Conservation (phyloP, 2,888 invertebrate species). For the Leptarthrus brevirostris region DNA sequence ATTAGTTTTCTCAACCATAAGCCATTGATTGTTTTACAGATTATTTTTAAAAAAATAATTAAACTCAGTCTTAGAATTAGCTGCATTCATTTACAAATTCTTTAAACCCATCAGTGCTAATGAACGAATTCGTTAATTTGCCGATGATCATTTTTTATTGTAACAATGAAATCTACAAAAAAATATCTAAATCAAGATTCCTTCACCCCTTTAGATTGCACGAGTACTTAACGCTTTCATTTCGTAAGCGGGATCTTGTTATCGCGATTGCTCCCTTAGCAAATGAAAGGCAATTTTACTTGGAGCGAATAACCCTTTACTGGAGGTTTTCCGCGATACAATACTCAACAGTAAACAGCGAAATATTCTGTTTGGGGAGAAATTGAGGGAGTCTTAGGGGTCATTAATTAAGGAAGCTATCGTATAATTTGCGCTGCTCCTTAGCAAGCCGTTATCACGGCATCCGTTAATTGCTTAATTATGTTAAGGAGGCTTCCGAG, state of each 20-base stretch:
- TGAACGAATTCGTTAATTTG: background rate
- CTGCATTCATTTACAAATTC: too few relatives aligned
- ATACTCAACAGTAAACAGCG: constrained; percentile 11
- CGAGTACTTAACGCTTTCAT: background rate
- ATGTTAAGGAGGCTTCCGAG: constrained; percentile 57
- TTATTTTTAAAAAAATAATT: too few relatives aligned
- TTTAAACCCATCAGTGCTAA: too few relatives aligned
- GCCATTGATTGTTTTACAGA: too few relatives aligned
- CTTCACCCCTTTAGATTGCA: background rate
- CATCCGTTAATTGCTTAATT: constrained; percentile 59
- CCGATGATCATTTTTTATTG: background rate
- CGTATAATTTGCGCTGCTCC: constrained; percentile 45
- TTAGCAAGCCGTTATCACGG: constrained; percentile 56
- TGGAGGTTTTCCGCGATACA: constrained; percentile 20
- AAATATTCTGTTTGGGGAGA: background rate
- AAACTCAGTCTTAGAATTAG: too few relatives aligned
- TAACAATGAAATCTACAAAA: constrained; percentile 6
- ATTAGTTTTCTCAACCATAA: too few relatives aligned
- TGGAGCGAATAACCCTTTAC: constrained; percentile 35
- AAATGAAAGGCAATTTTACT: background rate
- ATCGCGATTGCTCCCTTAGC: constrained; percentile 30
- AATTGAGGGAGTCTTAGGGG: constrained; percentile 21
- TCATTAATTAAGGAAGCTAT: constrained; percentile 41
- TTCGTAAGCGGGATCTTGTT: constrained; percentile 19
- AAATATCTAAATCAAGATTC: background rate